Conservation (phyloP, 2,888 invertebrate species). For the Silvanus unidentatus region DNA sequence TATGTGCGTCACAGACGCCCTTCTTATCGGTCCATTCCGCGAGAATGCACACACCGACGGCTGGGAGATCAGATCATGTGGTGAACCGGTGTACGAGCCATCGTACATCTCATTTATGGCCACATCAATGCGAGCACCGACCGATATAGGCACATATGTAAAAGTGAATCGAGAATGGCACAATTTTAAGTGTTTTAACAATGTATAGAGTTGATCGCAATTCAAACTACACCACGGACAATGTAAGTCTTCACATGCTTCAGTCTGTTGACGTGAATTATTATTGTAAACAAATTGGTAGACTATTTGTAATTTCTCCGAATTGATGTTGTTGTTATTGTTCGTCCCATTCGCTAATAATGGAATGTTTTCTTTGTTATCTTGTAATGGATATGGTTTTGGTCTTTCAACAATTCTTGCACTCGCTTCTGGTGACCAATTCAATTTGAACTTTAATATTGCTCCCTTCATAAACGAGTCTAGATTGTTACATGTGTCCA, state of each 20-base stretch:
- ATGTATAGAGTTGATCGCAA: conserved; percentile 78
- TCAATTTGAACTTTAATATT: conserved; percentile 75
- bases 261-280: conserved; percentile 91
- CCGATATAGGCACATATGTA: conserved; percentile 72
- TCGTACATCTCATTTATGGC: conserved; percentile 93
- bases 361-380: conserved; percentile 45
- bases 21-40: conserved; percentile 61
- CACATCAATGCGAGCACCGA: conserved; percentile 86
- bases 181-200: conserved; percentile 88
- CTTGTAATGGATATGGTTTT: conserved; percentile 48
- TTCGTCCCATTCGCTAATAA: conserved; percentile 29
- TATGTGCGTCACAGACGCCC: conserved; percentile 72
- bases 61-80: conserved; percentile 76
- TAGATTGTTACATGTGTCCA: conserved; percentile 47
- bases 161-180: conserved; percentile 93
- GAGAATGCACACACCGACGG: conserved; percentile 67
- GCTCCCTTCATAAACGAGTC: conserved; percentile 74
- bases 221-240: conserved; percentile 96
- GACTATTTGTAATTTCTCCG: conserved; percentile 70
- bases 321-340: conserved; percentile 20
- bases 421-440: conserved; percentile 73
- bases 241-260: conserved; percentile 85
- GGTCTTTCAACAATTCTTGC: conserved; percentile 63
- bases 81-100: conserved; percentile 91
- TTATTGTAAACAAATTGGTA: conserved; percentile 96